phyloP scores from a whole-genome alignment of 2,113 vertebrate genomes.

The Clarias batrachus region DNA sequence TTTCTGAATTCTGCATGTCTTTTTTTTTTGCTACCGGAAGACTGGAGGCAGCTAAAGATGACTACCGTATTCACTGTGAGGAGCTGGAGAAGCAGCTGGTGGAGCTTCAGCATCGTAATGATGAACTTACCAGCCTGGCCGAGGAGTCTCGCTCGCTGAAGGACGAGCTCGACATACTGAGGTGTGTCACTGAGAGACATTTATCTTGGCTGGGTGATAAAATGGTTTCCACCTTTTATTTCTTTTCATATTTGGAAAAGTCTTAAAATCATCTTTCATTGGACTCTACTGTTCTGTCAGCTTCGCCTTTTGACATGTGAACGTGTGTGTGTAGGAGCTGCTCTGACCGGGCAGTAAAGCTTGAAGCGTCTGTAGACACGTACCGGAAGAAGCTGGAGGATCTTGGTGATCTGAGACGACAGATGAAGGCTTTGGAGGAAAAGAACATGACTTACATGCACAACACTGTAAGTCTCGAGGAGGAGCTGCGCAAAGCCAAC shows the following conservation, averaged over 20 bases:
- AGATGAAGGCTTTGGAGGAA: constrained; percentile 92
- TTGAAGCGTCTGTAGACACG: constrained; percentile 89
- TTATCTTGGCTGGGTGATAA: neutral
- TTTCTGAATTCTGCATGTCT: neutral
- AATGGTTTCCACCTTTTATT: too few relatives aligned
- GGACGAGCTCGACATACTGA: constrained; percentile 93
- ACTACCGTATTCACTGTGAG: constrained; percentile 96
- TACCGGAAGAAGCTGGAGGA: constrained; percentile 96
- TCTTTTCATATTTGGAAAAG: neutral
- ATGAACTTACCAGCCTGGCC: constrained; percentile 89
- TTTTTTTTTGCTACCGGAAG: constrained; percentile 62
- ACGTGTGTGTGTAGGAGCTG: constrained; percentile 69
- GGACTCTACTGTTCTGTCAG: neutral
- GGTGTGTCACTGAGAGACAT: constrained; percentile 60
- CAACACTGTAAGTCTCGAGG: constrained; percentile 92
- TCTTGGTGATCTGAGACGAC: constrained; percentile 88
- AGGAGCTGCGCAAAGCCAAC: constrained; percentile 94
- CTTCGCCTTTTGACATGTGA: neutral
- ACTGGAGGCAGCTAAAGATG: constrained; percentile 95
- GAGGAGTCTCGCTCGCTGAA: constrained; percentile 92
- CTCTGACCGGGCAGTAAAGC: constrained; percentile 87
- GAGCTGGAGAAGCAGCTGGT: constrained; percentile 93
- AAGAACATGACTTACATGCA: constrained; percentile 97
- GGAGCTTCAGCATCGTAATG: constrained; percentile 92
- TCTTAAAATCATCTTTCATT: neutral